These are phyloP conservation scores for Origma solitaria DNA, from an alignment of 2,113 vertebrate species.

Conservation along the genomic window DNA sequence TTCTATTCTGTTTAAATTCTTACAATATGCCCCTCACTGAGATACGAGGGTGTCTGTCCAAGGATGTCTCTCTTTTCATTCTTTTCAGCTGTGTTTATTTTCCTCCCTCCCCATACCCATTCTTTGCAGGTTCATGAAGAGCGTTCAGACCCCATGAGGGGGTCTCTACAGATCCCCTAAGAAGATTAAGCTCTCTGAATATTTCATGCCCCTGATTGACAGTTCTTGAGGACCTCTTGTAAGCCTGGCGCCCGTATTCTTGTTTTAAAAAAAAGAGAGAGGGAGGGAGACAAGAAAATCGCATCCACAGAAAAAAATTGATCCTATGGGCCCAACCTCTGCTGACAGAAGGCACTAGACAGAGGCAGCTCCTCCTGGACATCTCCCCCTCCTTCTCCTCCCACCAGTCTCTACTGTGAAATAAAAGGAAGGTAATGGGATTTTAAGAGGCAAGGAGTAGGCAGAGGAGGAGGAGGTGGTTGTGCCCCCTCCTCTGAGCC, in stretches of 20 bases:
- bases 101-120: neutral
- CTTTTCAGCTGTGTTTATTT: constrained; percentile 26
- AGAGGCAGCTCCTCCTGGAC: neutral
- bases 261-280: neutral
- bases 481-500: neutral
- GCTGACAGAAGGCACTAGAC: constrained; percentile 36
- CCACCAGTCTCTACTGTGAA: neutral
- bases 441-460: constrained; percentile 57
- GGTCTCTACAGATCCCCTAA: constrained; percentile 64
- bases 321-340: constrained; percentile 57
- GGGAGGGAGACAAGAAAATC: constrained; percentile 22
- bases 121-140: constrained; percentile 56
- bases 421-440: constrained; percentile 65
- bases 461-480: neutral
- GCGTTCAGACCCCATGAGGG: constrained; percentile 52
- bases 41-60: constrained; percentile 39
- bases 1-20: constrained; percentile 47
- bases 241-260: constrained; percentile 74
- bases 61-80: constrained; percentile 15
- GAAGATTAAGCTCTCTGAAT: constrained; percentile 75
- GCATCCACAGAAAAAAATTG: constrained; percentile 55
- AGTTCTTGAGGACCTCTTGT: constrained; percentile 71
- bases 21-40: constrained; percentile 14
- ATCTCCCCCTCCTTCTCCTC: neutral
- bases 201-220: constrained; percentile 80